phyloP scores from a whole-genome alignment of 2,797 vertebrate species.

The Poeciliopsis gracilis region DNA sequence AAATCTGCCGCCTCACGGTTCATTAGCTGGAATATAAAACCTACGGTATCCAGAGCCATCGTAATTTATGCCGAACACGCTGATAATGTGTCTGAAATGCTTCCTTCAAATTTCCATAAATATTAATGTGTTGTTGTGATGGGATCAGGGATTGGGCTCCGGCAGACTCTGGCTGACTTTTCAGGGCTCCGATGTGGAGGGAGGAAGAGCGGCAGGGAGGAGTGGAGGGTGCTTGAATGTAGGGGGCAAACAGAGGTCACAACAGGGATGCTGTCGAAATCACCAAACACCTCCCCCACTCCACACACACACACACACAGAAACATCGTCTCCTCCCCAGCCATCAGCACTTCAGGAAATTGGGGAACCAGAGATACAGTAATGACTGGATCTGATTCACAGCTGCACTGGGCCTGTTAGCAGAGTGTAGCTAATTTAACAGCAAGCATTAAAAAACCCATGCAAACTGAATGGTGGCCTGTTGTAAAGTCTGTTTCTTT shows the following conservation, averaged over 20 bases:
- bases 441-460: slow-evolving; percentile 29
- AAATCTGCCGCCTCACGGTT: slow-evolving; percentile 6
- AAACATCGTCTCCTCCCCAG: not conserved
- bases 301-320: not conserved
- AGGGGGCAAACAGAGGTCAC: slow-evolving; percentile 75
- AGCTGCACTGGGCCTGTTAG: slow-evolving; percentile 44
- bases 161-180: slow-evolving; percentile 35
- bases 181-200: slow-evolving; percentile 16
- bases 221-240: slow-evolving; percentile 59
- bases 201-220: slow-evolving; percentile 33
- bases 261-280: slow-evolving; percentile 56
- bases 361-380: slow-evolving; percentile 32
- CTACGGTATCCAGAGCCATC: slow-evolving; percentile 8
- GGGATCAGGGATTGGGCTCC: slow-evolving; percentile 35
- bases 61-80: slow-evolving; percentile 44
- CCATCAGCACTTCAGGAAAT: slow-evolving; percentile 56
- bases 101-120: slow-evolving; percentile 63
- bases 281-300: slow-evolving; percentile 16
- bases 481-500: slow-evolving; percentile 37
- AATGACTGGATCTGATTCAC: slow-evolving; percentile 56
- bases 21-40: slow-evolving; percentile 5
- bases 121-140: slow-evolving; percentile 70
- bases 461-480: slow-evolving; percentile 34
- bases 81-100: slow-evolving; percentile 57
- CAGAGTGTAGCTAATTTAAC: slow-evolving; percentile 52